Evolutionary conservation across 2,113 vertebrate species (phyloP), one percentile per base, ranked within the genome.

Genomic region (Chloropsis cyanopogon): DNA sequence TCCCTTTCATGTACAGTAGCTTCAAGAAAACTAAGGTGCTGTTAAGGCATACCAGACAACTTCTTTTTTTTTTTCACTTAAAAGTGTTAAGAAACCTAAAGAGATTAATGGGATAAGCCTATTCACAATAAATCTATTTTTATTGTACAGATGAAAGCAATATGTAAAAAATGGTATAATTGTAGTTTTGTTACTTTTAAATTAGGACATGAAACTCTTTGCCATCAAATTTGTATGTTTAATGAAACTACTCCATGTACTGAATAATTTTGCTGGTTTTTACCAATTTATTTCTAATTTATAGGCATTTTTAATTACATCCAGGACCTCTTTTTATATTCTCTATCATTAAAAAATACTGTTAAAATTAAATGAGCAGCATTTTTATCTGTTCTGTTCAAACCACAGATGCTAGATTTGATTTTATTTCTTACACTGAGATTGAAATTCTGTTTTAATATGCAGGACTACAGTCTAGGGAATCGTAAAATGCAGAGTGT

Each of bases 401-500:
- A 97, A 95, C 68, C 97, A 97, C 97, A 98, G 97, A 98, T 98
- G 98, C 94, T 97, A 96, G 81, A 95, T 97, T 97, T 98, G 69
- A 98, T 98, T 98, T 98, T 98, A 98, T 98, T 97, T 97, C 97
- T 97, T 97, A 95, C 69, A 91, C 76, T 90, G 95, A 98, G 97
- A 98, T 98, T 97, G 96, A 97, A 98, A 98, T 97, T 98, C 97
- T 96, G 56, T 98, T 97, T 98, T 97, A 98, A 97, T 98, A 98
- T 98, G 97, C 97, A 98, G 93, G 98, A 98, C 91, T 97, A 94
- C 95, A 97, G 96, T 82, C 96, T 78, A 77, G 98, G 97, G 98
- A 98, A 95, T 92, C 95, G 96, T 98, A 98, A 98, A 98, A 97
- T 94, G 95, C 88, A 86, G 95, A 97, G 77, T 97, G 97, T 98